Evolutionary conservation across 2,797 vertebrate genomes (phyloP), one percentile per base, ranked within the genome.

Genomic region (Mus caroli): DNA sequence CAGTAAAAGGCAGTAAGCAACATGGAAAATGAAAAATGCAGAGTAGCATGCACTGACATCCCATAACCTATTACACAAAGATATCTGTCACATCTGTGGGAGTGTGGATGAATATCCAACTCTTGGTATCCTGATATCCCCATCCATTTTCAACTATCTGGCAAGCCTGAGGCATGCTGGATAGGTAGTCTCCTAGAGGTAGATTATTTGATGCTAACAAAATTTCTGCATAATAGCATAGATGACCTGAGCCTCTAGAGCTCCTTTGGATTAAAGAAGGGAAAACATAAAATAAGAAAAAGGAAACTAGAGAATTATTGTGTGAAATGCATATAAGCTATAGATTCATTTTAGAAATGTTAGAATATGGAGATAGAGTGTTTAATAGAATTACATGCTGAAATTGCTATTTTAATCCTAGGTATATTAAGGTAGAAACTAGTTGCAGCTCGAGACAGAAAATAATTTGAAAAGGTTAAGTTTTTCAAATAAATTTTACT

Each of bases 61-160:
- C 6, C 19, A 12, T 62, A 58, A 15, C 56, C 83, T 92, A 79
- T 79, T 62, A 91, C 58, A 43, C 76, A 83, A 77, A 77, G 82
- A 69, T 69, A 89, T n/a, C 73, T 93, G 86, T 94, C 94, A 84
- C 15, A 67, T 80, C 71, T 22, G 88, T 22, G 62, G 17, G 85
- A 84, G 69, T 67, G 0, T 93, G 84, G 96, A 98, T 98, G 92
- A 94, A 96, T 95, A 95, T 82, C 14, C 56, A 19, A 15, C 75
- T 96, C 37, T 56, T 62, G 46, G 67, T 43, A 52, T 46, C 5
- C 43, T 97, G 97, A 96, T 91, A 67, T 28, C 10, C 85, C 17
- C 88, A 97, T 97, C 93, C 7, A 31, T 97, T 96, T 96, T 92
- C 88, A 73, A 43, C 60, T 76, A 73, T 90, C 91, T 87, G 54